Percentiles rank a stretch among this genome's conserved stretches.
Evolutionary conservation across 1,140 invertebrate species (phyloP).

Genomic region (Hyphantria cunea): DNA sequence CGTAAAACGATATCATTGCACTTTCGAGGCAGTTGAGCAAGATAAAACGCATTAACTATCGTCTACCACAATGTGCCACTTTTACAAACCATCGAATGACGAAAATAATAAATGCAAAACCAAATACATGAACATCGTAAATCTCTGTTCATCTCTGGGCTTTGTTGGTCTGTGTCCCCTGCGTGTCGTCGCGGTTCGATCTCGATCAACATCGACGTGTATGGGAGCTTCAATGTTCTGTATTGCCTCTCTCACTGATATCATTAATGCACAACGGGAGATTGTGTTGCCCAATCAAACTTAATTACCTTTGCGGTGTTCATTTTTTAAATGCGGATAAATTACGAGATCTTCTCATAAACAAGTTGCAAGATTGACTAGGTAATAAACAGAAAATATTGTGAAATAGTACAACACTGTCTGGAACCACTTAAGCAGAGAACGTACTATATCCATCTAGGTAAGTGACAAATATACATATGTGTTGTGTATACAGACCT

Average conservation of each 20-base stretch:
- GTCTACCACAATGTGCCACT: too few species aligned
- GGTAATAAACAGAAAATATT: too few species aligned
- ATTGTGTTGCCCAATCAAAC: slow-evolving; percentile 37
- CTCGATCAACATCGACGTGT: slow-evolving; percentile 45
- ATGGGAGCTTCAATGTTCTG: slow-evolving; percentile 39
- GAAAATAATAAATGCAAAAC: slow-evolving; percentile 17
- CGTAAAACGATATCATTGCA: too few species aligned
- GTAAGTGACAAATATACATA: too few species aligned
- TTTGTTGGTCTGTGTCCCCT: slow-evolving; percentile 46
- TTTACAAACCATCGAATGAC: slow-evolving; percentile 2
- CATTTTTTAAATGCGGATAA: slow-evolving; percentile 3
- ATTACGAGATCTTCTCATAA: too few species aligned
- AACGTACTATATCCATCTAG: too few species aligned
- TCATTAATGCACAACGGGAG: slow-evolving; percentile 44
- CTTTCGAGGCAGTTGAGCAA: too few species aligned
- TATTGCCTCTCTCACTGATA: slow-evolving; percentile 41
- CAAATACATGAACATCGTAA: slow-evolving; percentile 17
- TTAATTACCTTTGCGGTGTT: slow-evolving; percentile 33
- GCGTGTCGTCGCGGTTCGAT: slow-evolving; percentile 48
- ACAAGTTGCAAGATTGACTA: too few species aligned
- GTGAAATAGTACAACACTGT: too few species aligned
- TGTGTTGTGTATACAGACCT: too few species aligned
- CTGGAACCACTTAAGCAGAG: too few species aligned
- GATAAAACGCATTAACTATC: too few species aligned
- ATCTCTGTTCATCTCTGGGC: slow-evolving; percentile 36